Evolutionary conservation across 2,113 vertebrate species (phyloP).

Genomic region (Scortum barcoo): DNA sequence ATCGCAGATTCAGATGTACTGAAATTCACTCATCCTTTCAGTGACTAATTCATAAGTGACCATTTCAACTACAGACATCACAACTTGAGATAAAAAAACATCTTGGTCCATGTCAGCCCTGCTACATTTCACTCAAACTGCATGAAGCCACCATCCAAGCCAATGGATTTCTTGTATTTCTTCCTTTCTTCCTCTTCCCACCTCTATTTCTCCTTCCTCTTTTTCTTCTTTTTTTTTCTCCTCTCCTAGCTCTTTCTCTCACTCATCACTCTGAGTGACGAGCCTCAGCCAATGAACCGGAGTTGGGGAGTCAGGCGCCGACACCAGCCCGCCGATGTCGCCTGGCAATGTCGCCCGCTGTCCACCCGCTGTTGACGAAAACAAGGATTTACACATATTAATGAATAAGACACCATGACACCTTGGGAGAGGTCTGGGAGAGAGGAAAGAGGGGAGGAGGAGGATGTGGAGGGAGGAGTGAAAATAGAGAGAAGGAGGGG

Average conservation of each 20-base stretch:
- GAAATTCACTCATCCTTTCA: background rate
- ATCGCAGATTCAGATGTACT: background rate
- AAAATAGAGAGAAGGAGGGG: slow-evolving; percentile 52
- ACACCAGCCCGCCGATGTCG: slow-evolving; percentile 49
- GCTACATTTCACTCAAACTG: background rate
- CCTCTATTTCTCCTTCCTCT: slow-evolving; percentile 10
- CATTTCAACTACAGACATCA: background rate
- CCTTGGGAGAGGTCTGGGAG: slow-evolving; percentile 83
- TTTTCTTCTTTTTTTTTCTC: background rate
- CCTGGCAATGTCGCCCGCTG: slow-evolving; percentile 33
- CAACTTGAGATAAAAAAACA: background rate
- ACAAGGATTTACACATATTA: slow-evolving; percentile 95
- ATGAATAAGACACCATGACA: slow-evolving; percentile 92
- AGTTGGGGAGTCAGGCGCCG: slow-evolving; percentile 53
- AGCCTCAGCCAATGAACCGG: slow-evolving; percentile 61
- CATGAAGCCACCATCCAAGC: slow-evolving; percentile 15
- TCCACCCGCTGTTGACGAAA: slow-evolving; percentile 74
- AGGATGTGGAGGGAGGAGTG: slow-evolving; percentile 17
- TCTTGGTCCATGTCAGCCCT: background rate
- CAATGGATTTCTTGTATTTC: background rate
- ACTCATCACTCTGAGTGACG: slow-evolving; percentile 59
- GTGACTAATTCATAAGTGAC: background rate
- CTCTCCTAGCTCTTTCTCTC: slow-evolving; percentile 29
- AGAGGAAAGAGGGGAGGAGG: slow-evolving; percentile 16
- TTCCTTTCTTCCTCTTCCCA: slow-evolving; percentile 14